A percentile compares a stretch with the other conserved stretches of the same genome.
Evolutionary conservation across 2,888 invertebrate species (phyloP).

Genomic region (Drosophila buzzatii): DNA sequence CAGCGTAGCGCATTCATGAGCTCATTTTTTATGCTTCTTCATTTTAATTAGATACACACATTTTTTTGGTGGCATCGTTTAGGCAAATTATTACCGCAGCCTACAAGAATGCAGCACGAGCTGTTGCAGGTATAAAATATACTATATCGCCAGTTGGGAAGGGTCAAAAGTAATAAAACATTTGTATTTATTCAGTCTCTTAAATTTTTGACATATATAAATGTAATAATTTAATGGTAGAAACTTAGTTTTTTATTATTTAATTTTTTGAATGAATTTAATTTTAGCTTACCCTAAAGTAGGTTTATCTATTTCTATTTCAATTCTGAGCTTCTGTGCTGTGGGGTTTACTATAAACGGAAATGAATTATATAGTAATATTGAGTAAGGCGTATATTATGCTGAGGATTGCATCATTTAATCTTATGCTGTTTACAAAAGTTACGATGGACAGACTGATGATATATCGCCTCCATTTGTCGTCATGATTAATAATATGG

Average conservation of each 20-base stretch:
- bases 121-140: neutral
- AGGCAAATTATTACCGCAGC: constrained; percentile 35
- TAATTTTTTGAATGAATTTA: too few relatives aligned
- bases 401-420: too few relatives aligned
- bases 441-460: too few relatives aligned
- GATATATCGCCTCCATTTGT: too few relatives aligned
- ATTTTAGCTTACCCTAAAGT: too few relatives aligned
- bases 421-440: too few relatives aligned
- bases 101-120: constrained; percentile 14
- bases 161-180: neutral
- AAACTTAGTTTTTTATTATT: neutral
- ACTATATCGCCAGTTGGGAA: neutral
- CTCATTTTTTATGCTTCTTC: constrained; percentile 48
- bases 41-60: constrained; percentile 75
- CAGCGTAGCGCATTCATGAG: constrained; percentile 47
- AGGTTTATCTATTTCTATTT: too few relatives aligned
- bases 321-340: too few relatives aligned
- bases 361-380: too few relatives aligned
- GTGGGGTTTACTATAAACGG: too few relatives aligned
- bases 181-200: neutral
- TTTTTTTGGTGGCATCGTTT: constrained; percentile 26
- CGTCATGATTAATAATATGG: too few relatives aligned
- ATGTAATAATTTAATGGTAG: neutral
- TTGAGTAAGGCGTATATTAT: too few relatives aligned
- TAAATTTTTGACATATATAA: neutral